Percentiles rank a stretch among this genome's conserved stretches.
These are phyloP conservation scores for Notospermus geniculatus DNA, from an alignment of 1,140 invertebrate genomes.

Conservation along the genomic window DNA sequence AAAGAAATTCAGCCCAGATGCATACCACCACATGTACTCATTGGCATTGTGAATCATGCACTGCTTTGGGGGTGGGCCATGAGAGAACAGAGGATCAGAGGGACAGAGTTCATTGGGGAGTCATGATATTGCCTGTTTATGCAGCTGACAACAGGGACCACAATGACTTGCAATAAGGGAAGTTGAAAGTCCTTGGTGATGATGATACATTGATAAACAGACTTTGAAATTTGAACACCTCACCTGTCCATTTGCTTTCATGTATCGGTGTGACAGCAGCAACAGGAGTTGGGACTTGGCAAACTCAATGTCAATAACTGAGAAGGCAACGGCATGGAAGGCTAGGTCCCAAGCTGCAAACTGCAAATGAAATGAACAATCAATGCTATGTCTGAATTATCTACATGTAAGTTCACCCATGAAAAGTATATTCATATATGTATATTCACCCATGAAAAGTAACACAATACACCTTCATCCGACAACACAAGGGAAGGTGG, in stretches of 20 bases:
- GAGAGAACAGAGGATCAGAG: not conserved
- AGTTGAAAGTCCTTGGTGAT: too few relatives aligned
- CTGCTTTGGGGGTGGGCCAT: not conserved
- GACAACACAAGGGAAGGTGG: too few relatives aligned
- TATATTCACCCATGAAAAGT: too few relatives aligned
- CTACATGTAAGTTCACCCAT: too few relatives aligned
- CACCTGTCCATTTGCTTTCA: slow-evolving; percentile 59
- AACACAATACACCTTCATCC: too few relatives aligned
- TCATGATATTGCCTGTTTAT: not conserved
- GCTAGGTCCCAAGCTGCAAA: slow-evolving; percentile 59
- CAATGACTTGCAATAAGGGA: too few relatives aligned
- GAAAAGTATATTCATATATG: too few relatives aligned
- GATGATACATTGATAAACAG: not conserved
- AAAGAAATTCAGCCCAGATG: not conserved
- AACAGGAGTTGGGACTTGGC: slow-evolving; percentile 55
- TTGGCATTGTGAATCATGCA: not conserved
- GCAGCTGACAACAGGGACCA: not conserved
- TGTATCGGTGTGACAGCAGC: slow-evolving; percentile 56
- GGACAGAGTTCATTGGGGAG: not conserved
- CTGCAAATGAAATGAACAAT: slow-evolving; percentile 30
- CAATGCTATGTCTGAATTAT: not conserved
- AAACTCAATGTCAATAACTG: slow-evolving; percentile 52
- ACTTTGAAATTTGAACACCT: slow-evolving; percentile 3
- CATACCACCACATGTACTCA: too few relatives aligned
- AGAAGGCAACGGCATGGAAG: slow-evolving; percentile 56